Evolutionary conservation across 2,888 invertebrate species (phyloP).

Genomic region (Ichneumoninae sp.): DNA sequence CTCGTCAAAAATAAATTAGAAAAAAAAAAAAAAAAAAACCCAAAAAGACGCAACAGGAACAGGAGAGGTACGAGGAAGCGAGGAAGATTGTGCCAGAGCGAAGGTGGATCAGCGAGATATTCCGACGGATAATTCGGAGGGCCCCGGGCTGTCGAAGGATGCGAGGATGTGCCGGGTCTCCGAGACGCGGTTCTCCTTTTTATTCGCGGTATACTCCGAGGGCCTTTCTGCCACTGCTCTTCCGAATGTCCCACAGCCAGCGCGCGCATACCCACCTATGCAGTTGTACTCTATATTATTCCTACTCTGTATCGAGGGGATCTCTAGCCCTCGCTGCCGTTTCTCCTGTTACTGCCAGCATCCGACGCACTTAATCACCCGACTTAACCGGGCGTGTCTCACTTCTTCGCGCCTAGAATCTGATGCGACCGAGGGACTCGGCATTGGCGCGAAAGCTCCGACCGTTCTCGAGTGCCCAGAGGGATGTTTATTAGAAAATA

Average conservation of each 20-base stretch:
- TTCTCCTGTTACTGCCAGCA: conserved; percentile 64
- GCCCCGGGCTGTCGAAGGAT: conserved; percentile 8
- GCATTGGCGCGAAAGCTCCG: conserved; percentile 27
- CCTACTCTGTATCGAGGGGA: conserved; percentile 32
- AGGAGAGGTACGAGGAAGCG: not conserved
- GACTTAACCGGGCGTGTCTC: conserved; percentile 54
- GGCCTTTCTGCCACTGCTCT: conserved; percentile 35
- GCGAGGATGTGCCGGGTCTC: conserved; percentile 1
- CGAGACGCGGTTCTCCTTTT: conserved; percentile 15
- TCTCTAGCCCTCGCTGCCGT: conserved; percentile 45
- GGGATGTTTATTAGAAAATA: conserved; percentile 2
- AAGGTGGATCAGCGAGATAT: conserved; percentile 33
- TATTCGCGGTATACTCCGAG: conserved; percentile 14
- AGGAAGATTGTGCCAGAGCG: conserved; percentile 7
- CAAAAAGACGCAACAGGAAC: no score
- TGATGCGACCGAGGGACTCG: conserved; percentile 24
- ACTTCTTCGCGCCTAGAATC: conserved; percentile 53
- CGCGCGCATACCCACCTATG: not conserved
- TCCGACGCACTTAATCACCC: conserved; percentile 51
- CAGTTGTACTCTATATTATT: conserved; percentile 41
- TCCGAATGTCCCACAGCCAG: not conserved
- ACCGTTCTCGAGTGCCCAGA: not conserved
- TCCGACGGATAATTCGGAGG: conserved; percentile 51
- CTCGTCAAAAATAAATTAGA: not conserved
- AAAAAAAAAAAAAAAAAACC: not conserved